Conservation (phyloP, 2,797 vertebrate species). For the Enteromius argenteus region DNA sequence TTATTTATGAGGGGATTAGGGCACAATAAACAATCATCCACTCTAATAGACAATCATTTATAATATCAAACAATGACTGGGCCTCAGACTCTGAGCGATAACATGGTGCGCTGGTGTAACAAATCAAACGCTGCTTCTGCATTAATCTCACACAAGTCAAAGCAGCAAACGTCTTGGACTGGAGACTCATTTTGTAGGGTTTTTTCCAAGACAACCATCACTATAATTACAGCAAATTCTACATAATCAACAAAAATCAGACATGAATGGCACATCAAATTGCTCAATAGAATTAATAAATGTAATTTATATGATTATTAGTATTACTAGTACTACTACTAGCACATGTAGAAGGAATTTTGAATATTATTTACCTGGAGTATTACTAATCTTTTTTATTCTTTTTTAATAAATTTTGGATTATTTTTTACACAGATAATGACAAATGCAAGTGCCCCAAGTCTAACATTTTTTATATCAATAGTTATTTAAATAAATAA, state of each 20-base stretch:
- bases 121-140: constrained; percentile 20
- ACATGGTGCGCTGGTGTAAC: constrained; percentile 3
- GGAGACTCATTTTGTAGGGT: neutral
- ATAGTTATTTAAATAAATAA: too few species aligned
- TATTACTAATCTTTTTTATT: too few species aligned
- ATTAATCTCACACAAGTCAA: neutral
- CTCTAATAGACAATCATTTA: constrained; percentile 32
- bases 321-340: too few species aligned
- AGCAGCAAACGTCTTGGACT: neutral
- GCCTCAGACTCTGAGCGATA: constrained; percentile 22
- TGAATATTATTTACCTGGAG: too few species aligned
- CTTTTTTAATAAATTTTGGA: too few species aligned
- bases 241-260: neutral
- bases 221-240: neutral
- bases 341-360: too few species aligned
- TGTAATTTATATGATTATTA: too few species aligned
- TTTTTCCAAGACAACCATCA: neutral
- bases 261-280: neutral
- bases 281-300: neutral
- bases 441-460: neutral
- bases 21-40: constrained; percentile 35
- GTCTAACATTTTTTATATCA: neutral
- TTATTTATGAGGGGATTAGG: constrained; percentile 32
- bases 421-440: neutral
- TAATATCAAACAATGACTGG: constrained; percentile 24